These are phyloP conservation scores for Toxotes lorentzi DNA, from an alignment of 2,797 vertebrate genomes.

Conservation along the genomic window DNA sequence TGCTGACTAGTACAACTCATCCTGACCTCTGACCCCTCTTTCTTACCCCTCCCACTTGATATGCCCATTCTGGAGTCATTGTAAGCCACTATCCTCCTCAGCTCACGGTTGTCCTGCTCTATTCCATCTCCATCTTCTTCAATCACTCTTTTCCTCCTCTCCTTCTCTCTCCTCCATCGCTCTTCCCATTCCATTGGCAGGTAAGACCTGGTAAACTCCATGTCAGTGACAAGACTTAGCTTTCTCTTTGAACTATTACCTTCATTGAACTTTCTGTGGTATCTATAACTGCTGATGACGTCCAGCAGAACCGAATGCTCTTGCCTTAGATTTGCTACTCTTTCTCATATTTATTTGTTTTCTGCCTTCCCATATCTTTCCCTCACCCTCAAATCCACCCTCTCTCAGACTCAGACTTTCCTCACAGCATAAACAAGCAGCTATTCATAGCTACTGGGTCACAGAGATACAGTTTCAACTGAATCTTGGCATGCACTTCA, in stretches of 20 bases:
- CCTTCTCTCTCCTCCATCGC: constrained; percentile 84
- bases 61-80: constrained; percentile 81
- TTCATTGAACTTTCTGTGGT: neutral
- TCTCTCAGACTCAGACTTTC: constrained; percentile 15
- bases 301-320: neutral
- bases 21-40: constrained; percentile 9
- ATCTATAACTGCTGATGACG: neutral
- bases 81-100: constrained; percentile 81
- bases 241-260: neutral
- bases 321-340: neutral
- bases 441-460: constrained; percentile 73
- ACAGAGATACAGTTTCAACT: constrained; percentile 62
- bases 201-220: constrained; percentile 70
- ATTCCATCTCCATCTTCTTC: constrained; percentile 79
- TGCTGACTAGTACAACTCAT: neutral
- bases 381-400: too few species aligned
- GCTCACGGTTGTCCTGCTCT: constrained; percentile 73
- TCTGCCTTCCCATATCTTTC: constrained; percentile 4
- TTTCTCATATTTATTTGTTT: neutral
- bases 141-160: constrained; percentile 71
- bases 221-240: constrained; percentile 8
- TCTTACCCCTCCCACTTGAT: constrained; percentile 12
- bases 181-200: constrained; percentile 84
- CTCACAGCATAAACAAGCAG: constrained; percentile 56
- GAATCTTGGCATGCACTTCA: constrained; percentile 6